These are phyloP conservation scores for Cheilosia soror DNA, from an alignment of 2,888 invertebrate species.

Conservation along the genomic window DNA sequence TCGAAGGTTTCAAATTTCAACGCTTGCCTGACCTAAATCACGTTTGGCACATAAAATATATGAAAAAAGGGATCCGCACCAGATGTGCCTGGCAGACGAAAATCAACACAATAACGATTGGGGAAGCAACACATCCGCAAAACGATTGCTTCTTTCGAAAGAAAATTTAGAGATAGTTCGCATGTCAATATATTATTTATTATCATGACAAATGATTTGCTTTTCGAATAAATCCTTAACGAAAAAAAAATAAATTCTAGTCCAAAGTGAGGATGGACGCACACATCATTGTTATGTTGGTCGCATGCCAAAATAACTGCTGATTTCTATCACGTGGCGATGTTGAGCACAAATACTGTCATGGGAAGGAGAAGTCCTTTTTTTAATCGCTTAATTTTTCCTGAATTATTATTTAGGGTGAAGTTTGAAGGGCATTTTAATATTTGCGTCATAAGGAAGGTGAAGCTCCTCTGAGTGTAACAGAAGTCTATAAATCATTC, in stretches of 20 bases:
- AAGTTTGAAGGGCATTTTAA: no score
- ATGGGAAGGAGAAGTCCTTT: neutral
- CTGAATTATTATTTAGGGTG: neutral
- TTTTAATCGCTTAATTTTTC: slow-evolving; percentile 22
- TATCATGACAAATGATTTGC: slow-evolving; percentile 55
- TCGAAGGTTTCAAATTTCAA: slow-evolving; percentile 16
- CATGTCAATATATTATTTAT: slow-evolving; percentile 61
- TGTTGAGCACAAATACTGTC: neutral
- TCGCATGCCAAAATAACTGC: slow-evolving; percentile 48
- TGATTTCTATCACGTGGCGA: slow-evolving; percentile 38
- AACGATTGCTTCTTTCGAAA: slow-evolving; percentile 24
- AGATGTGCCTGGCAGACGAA: slow-evolving; percentile 42
- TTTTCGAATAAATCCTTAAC: slow-evolving; percentile 14
- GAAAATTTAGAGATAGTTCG: slow-evolving; percentile 42
- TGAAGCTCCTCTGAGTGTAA: no score
- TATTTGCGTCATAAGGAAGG: no score
- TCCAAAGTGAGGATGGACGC: neutral
- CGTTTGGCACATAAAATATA: slow-evolving; percentile 42
- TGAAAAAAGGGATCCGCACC: slow-evolving; percentile 21
- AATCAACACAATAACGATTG: slow-evolving; percentile 26
- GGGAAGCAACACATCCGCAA: slow-evolving; percentile 50
- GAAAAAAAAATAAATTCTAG: neutral
- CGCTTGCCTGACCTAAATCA: slow-evolving; percentile 30
- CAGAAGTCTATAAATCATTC: no score
- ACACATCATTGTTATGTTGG: slow-evolving; percentile 41